Conservation (phyloP, 2,113 vertebrate species). For the Protobothrops mucrosquamatus region DNA sequence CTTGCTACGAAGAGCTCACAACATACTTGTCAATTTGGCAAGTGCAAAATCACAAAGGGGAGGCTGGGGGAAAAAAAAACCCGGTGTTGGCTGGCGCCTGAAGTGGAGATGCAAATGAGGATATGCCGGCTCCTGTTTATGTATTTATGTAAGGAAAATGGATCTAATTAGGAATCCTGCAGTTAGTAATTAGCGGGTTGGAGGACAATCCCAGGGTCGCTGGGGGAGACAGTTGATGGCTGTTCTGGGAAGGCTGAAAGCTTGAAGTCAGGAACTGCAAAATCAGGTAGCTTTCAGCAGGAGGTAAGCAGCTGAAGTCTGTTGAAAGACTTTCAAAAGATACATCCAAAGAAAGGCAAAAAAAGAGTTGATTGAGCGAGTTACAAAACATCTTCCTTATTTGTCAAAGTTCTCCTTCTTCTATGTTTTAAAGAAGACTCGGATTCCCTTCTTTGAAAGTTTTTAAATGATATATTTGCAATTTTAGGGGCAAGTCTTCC, state of each 20-base stretch:
- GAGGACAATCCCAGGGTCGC: conserved; percentile 22
- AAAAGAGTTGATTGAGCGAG: background rate
- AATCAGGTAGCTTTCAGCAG: conserved; percentile 1
- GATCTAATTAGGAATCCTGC: conserved; percentile 53
- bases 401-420: background rate
- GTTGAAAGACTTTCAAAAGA: background rate
- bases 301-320: background rate
- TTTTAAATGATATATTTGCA: background rate
- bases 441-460: background rate
- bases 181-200: conserved; percentile 48
- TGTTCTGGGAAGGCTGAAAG: conserved; percentile 24
- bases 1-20: background rate
- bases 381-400: background rate
- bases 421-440: background rate
- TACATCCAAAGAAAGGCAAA: background rate
- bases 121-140: conserved; percentile 33
- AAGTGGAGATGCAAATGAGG: conserved; percentile 28
- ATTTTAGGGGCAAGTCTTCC: background rate
- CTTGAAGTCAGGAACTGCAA: conserved; percentile 30
- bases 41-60: conserved; percentile 18
- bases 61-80: background rate
- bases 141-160: conserved; percentile 57
- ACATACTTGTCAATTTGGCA: conserved; percentile 16
- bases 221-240: conserved; percentile 30
- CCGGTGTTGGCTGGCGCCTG: conserved; percentile 32